Percentiles rank a stretch among this genome's conserved stretches.
Conservation (phyloP, 2,113 vertebrate genomes). For the Pteronura brasiliensis region DNA sequence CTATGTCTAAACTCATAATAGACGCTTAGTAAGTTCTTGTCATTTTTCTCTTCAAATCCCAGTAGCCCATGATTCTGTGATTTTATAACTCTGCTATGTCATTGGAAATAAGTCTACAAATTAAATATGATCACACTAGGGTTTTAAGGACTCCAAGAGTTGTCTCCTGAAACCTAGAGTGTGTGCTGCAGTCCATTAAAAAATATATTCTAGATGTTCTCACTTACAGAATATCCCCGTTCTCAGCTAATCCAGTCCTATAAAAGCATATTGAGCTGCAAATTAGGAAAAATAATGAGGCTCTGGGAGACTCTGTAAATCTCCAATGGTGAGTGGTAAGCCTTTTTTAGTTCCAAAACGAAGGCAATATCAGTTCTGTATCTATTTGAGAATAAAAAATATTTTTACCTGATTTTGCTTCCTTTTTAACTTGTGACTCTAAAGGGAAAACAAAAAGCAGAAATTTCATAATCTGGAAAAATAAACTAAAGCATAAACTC, state of each 20-base stretch:
- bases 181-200: background rate
- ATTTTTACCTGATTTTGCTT: conserved; percentile 51
- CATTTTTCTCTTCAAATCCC: background rate
- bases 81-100: background rate
- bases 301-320: background rate
- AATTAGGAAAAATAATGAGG: background rate
- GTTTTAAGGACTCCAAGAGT: background rate
- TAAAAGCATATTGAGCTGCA: background rate
- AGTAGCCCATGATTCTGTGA: background rate
- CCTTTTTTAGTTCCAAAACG: background rate
- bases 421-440: conserved; percentile 57
- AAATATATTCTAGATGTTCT: background rate
- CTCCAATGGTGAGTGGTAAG: background rate
- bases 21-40: background rate
- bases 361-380: background rate
- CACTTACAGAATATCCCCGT: background rate
- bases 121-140: background rate
- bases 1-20: background rate
- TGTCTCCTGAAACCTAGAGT: background rate
- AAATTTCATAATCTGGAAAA: background rate
- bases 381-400: background rate
- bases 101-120: background rate
- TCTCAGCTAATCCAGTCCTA: background rate
- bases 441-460: background rate
- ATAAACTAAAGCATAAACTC: background rate